These are phyloP conservation scores for Drosophila kanapiae DNA, from an alignment of 1,140 invertebrate species.

Conservation along the genomic window DNA sequence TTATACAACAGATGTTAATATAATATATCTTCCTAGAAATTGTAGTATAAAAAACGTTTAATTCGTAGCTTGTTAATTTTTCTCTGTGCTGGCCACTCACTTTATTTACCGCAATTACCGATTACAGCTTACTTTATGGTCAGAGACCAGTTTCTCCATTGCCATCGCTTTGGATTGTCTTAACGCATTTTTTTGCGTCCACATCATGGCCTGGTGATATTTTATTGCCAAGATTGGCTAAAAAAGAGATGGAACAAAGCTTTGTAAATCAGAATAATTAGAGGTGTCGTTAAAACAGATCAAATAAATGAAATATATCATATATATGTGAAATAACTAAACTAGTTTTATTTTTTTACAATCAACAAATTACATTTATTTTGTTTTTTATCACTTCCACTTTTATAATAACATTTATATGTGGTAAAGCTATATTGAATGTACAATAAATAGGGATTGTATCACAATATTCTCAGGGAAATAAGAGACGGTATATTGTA, in stretches of 20 bases:
- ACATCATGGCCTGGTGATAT: conserved; percentile 31
- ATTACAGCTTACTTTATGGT: conserved; percentile 61
- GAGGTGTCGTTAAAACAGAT: not conserved
- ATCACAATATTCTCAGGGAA: no score
- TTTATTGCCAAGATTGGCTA: conserved; percentile 42
- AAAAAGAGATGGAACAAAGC: not conserved
- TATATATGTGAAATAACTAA: no score
- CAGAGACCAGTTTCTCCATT: conserved; percentile 45
- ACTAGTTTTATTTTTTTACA: no score
- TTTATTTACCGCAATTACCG: conserved; percentile 71
- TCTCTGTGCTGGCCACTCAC: conserved; percentile 38
- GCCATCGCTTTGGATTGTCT: conserved; percentile 62
- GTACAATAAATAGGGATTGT: not conserved
- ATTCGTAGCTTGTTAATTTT: not conserved
- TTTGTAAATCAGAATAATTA: not conserved
- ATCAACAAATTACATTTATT: no score
- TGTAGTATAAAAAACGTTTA: not conserved
- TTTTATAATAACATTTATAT: not conserved
- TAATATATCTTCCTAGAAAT: no score
- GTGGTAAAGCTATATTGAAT: not conserved
- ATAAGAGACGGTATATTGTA: not conserved
- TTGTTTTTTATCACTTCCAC: no score
- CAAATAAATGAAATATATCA: not conserved
- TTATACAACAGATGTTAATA: no score
- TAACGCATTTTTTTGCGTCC: conserved; percentile 54